A percentile compares a stretch with the other conserved stretches of the same genome.
These are phyloP conservation scores for Darevskia mixta DNA, from an alignment of 2,797 vertebrate genomes.

Conservation along the genomic window DNA sequence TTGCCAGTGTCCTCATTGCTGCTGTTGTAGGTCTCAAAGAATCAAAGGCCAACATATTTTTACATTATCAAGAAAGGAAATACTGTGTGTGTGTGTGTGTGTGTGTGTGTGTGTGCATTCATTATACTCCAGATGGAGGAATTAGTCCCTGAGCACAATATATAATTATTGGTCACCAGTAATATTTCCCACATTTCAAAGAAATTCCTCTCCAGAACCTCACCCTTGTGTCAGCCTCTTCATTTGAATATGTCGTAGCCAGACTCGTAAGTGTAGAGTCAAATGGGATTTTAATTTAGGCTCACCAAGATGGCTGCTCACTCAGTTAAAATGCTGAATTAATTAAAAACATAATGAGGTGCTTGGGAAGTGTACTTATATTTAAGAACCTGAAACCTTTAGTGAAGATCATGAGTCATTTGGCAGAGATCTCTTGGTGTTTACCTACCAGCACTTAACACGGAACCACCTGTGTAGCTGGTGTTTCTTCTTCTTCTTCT, in stretches of 20 bases:
- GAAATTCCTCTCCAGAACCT: slow-evolving; percentile 38
- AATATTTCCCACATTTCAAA: not conserved
- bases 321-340: slow-evolving; percentile 24
- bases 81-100: not conserved
- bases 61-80: not conserved
- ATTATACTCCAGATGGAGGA: not conserved
- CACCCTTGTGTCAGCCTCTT: slow-evolving; percentile 29
- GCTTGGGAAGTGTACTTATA: slow-evolving; percentile 59
- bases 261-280: slow-evolving; percentile 54
- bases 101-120: accelerated
- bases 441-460: slow-evolving; percentile 38
- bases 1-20: not conserved
- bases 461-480: slow-evolving; percentile 13
- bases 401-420: slow-evolving; percentile 70
- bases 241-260: slow-evolving; percentile 44
- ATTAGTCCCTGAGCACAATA: not conserved
- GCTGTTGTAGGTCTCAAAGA: not conserved
- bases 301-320: not conserved
- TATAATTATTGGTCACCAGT: not conserved
- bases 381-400: slow-evolving; percentile 55
- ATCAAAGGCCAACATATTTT: not conserved
- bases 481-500: slow-evolving; percentile 34
- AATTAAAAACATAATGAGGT: slow-evolving; percentile 52
- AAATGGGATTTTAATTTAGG: slow-evolving; percentile 74
- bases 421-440: slow-evolving; percentile 65